Percentiles rank a stretch among this genome's conserved stretches.
Evolutionary conservation across 2,113 vertebrate species (phyloP).

Genomic region (Megaptera novaeangliae): DNA sequence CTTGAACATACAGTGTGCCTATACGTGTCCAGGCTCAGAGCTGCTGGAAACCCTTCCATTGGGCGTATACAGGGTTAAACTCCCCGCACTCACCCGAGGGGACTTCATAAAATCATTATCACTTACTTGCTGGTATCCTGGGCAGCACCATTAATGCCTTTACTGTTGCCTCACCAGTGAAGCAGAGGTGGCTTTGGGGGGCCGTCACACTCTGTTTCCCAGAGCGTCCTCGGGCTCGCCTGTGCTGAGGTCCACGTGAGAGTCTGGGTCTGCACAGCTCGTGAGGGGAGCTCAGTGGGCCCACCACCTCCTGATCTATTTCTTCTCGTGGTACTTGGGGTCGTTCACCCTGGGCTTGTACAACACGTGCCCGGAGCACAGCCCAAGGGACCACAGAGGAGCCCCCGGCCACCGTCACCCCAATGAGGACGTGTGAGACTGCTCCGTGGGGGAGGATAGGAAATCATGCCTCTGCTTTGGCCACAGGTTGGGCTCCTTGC

Average conservation of each 20-base stretch:
- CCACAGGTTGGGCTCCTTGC: not conserved
- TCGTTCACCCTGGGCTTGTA: not conserved
- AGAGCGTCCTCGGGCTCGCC: not conserved
- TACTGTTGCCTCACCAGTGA: not conserved
- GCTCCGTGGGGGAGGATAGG: not conserved
- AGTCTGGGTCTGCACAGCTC: not conserved
- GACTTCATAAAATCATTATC: not conserved
- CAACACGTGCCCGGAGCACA: not conserved
- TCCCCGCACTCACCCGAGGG: not conserved
- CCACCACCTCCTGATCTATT: rapidly evolving
- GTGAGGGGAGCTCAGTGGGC: not conserved
- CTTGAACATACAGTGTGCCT: not conserved
- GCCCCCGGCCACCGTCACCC: not conserved
- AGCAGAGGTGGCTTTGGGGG: not conserved
- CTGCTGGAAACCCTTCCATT: not conserved
- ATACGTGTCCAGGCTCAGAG: not conserved
- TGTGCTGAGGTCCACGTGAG: rapidly evolving
- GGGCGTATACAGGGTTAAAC: not conserved
- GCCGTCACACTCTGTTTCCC: not conserved
- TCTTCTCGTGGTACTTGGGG: not conserved
- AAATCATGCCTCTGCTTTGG: not conserved
- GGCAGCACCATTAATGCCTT: not conserved
- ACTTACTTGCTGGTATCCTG: not conserved
- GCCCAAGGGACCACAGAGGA: not conserved
- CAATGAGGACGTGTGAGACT: not conserved